Percentiles rank a stretch among this genome's conserved stretches.
phyloP scores from a whole-genome alignment of 2,888 invertebrate genomes.

The Luperina testacea region DNA sequence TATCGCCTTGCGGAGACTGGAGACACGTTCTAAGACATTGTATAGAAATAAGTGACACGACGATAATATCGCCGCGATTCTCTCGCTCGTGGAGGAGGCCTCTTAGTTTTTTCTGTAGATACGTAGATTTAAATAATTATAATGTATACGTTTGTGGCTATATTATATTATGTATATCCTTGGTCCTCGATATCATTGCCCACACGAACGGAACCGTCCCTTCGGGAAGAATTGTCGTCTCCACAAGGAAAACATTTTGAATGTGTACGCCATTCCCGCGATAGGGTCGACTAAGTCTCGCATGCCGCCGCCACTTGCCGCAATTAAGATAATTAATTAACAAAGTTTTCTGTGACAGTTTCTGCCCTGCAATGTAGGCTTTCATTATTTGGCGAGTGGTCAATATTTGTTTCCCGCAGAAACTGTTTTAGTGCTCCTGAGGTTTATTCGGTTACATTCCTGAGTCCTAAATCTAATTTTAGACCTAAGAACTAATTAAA shows the following conservation, averaged over 20 bases:
- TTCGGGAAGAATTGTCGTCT: slow-evolving; percentile 44
- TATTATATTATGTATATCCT: too few relatives aligned
- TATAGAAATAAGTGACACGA: too few relatives aligned
- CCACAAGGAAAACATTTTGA: slow-evolving; percentile 60
- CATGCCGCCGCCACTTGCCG: slow-evolving; percentile 58
- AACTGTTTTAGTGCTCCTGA: slow-evolving; percentile 40
- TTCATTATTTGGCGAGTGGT: slow-evolving; percentile 47
- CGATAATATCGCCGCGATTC: too few relatives aligned
- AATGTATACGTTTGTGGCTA: too few relatives aligned
- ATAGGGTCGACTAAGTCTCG: slow-evolving; percentile 50
- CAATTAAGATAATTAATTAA: slow-evolving; percentile 66
- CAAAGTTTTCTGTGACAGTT: slow-evolving; percentile 60
- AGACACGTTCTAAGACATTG: too few relatives aligned
- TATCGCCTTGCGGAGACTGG: too few relatives aligned
- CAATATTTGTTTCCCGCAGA: slow-evolving; percentile 46
- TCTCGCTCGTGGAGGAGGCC: too few relatives aligned
- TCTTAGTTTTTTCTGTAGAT: too few relatives aligned
- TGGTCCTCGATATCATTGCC: slow-evolving; percentile 15
- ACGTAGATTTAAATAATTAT: too few relatives aligned
- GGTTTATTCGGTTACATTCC: slow-evolving; percentile 27
- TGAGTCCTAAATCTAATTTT: not conserved
- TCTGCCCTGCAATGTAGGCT: slow-evolving; percentile 39
- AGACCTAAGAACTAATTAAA: too few relatives aligned
- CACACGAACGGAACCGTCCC: slow-evolving; percentile 13
- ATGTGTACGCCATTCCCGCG: slow-evolving; percentile 49